These are phyloP conservation scores for Phortica okadai DNA, from an alignment of 2,888 invertebrate genomes.

Conservation along the genomic window DNA sequence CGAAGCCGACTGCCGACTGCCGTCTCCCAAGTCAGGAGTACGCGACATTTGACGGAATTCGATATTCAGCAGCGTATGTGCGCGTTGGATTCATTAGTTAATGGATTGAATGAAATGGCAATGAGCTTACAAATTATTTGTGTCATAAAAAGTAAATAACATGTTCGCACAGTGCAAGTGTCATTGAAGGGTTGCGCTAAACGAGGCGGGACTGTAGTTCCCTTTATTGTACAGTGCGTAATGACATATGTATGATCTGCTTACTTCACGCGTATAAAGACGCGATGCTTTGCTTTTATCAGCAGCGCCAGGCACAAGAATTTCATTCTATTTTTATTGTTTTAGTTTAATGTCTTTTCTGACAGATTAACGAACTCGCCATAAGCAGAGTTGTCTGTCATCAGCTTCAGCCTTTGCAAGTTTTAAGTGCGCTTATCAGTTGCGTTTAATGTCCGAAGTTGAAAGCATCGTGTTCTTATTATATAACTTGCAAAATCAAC, in stretches of 20 bases:
- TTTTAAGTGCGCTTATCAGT: slow-evolving; percentile 10
- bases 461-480: neutral
- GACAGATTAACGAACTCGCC: slow-evolving; percentile 21
- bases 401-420: neutral
- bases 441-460: neutral
- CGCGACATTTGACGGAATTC: too few relatives aligned
- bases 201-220: neutral
- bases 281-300: neutral
- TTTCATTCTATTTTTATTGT: neutral
- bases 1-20: too few relatives aligned
- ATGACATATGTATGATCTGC: neutral
- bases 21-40: too few relatives aligned
- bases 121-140: slow-evolving; percentile 6
- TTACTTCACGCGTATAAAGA: neutral
- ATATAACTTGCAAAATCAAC: neutral
- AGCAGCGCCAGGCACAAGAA: neutral
- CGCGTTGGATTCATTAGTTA: slow-evolving; percentile 59
- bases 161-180: neutral
- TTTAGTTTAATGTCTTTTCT: neutral
- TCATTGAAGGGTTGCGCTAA: neutral
- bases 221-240: neutral
- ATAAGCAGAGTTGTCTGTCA: slow-evolving; percentile 41
- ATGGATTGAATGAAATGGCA: slow-evolving; percentile 50
- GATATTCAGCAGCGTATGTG: too few relatives aligned
- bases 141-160: slow-evolving; percentile 7